Percentiles rank a stretch among this genome's conserved stretches.
Evolutionary conservation across 2,888 invertebrate species (phyloP).

Genomic region (Cyclophora punctaria): DNA sequence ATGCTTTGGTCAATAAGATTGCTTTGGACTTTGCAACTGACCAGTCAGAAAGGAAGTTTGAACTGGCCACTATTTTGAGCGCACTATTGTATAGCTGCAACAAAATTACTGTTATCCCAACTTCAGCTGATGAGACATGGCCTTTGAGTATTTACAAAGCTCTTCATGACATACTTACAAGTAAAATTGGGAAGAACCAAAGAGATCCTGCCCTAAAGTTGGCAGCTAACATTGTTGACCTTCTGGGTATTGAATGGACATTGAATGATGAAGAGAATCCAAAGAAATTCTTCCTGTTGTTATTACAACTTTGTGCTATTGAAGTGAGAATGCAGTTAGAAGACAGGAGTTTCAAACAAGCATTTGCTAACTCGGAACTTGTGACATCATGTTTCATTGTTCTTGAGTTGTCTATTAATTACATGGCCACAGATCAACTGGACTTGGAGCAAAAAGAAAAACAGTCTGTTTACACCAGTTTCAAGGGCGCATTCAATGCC

Average conservation of each 20-base stretch:
- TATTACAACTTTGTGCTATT: slow-evolving; percentile 91
- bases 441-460: slow-evolving; percentile 93
- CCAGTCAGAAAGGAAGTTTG: slow-evolving; percentile 91
- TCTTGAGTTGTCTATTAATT: slow-evolving; percentile 85
- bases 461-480: slow-evolving; percentile 90
- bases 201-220: slow-evolving; percentile 91
- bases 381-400: slow-evolving; percentile 89
- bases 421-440: slow-evolving; percentile 86
- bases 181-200: slow-evolving; percentile 90
- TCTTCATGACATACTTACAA: slow-evolving; percentile 86
- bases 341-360: slow-evolving; percentile 86
- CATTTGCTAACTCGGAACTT: slow-evolving; percentile 83
- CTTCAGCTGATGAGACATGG: slow-evolving; percentile 85
- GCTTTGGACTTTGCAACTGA: slow-evolving; percentile 92
- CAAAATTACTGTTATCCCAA: slow-evolving; percentile 77
- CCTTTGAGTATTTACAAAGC: slow-evolving; percentile 87
- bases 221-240: slow-evolving; percentile 85
- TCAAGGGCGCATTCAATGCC: slow-evolving; percentile 92
- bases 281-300: slow-evolving; percentile 86
- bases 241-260: slow-evolving; percentile 90
- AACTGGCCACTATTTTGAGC: slow-evolving; percentile 86
- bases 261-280: slow-evolving; percentile 85
- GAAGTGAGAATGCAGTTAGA: slow-evolving; percentile 96
- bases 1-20: slow-evolving; percentile 87
- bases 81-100: slow-evolving; percentile 84